These are phyloP conservation scores for Apteryx mantelli DNA, from an alignment of 2,113 vertebrate genomes.

Conservation along the genomic window DNA sequence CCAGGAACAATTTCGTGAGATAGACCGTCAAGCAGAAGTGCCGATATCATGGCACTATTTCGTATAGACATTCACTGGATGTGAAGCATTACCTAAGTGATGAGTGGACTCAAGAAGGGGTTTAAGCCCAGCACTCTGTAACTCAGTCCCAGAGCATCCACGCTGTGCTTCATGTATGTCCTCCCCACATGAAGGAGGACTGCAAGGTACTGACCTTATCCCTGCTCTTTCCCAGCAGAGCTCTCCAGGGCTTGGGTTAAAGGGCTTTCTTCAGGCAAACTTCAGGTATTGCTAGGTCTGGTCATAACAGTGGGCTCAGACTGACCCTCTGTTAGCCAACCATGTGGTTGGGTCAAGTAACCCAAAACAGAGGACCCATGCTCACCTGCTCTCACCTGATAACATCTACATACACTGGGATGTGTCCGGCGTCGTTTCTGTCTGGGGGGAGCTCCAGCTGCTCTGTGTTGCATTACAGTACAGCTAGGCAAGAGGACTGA, in stretches of 20 bases:
- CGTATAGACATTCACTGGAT: background rate
- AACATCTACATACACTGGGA: accelerated
- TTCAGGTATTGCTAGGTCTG: background rate
- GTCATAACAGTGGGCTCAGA: background rate
- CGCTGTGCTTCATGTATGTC: background rate
- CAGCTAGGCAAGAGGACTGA: background rate
- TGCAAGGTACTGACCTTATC: background rate
- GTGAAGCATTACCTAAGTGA: background rate
- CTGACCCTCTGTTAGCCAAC: accelerated
- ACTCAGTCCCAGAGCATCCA: background rate
- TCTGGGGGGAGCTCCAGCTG: background rate
- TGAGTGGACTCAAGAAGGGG: background rate
- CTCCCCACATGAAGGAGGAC: accelerated
- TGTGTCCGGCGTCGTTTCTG: background rate
- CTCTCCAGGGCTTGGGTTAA: background rate
- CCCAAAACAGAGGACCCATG: background rate
- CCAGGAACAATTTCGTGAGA: background rate
- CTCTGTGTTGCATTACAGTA: accelerated
- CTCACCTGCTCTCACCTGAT: accelerated
- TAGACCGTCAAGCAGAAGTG: background rate
- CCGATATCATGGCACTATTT: accelerated
- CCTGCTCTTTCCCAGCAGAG: background rate
- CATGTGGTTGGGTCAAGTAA: too few relatives aligned
- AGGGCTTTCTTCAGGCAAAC: background rate
- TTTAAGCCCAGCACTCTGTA: too few relatives aligned